Evolutionary conservation across 2,113 vertebrate species (phyloP), one percentile per base, ranked within the genome.

Genomic region (Acrocephalus arundinaceus): DNA sequence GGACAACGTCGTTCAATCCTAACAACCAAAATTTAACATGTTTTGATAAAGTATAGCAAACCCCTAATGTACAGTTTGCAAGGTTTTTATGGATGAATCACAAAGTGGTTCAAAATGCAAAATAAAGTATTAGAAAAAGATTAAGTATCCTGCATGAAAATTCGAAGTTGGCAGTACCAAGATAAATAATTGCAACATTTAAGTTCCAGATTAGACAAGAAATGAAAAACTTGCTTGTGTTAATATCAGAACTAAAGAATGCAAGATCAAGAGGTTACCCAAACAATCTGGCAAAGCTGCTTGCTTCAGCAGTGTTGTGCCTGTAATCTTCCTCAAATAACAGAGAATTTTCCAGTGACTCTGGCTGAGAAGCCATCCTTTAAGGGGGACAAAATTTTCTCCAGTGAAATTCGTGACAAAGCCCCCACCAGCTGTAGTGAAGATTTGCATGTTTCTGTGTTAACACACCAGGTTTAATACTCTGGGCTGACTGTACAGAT

Each of bases 161-260:
- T 23, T 51, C 27, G 24, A 49, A 79, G 49, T 35, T 76, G 76
- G 58, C 41, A 70, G 71, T 28, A 91, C 43, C n/a, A 35, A 87
- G 52, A 63, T 28, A 79, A 91, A 23, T 72, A 81, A 49, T 39
- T 89, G 23, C 41, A 55, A 27, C 15, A 13, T 28, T 85, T 58
- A 76, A 76, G 8, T 85, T 85, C 31, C 62, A 62, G 45, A 85
- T 85, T 61, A 81, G 79, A 86, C 48, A 71, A 58, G 52, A 92
- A 80, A 81, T 66, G 14, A 82, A n/a, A 35, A 67, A 76, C 55
- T 91, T 27, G 33, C 45, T 61, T 84, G 49, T 51, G 41, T 85
- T 91, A 87, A 41, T 88, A 78, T 83, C 65, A 90, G 55, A 88
- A 71, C 57, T 84, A 75, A 92, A 83, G 85, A 91, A 94, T 86